These are phyloP conservation scores for Otocyon megalotis DNA, from an alignment of 2,113 vertebrate genomes.

Conservation along the genomic window DNA sequence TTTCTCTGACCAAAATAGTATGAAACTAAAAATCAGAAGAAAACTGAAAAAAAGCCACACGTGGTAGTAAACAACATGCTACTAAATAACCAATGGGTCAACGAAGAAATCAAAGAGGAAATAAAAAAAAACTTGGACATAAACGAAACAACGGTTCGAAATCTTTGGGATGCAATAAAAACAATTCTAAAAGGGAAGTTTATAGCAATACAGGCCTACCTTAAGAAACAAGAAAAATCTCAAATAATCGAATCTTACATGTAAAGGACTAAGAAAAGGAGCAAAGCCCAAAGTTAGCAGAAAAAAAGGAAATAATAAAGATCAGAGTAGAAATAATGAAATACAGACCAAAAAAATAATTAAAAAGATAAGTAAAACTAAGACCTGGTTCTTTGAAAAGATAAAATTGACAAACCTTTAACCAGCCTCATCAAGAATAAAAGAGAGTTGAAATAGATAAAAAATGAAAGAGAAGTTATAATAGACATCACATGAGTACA, in stretches of 20 bases:
- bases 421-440: background rate
- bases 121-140: background rate
- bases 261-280: background rate
- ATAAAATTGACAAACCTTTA: background rate
- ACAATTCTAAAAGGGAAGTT: background rate
- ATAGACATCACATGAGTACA: background rate
- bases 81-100: too few species aligned
- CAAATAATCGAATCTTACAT: background rate
- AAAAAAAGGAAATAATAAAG: background rate
- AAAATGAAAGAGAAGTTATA: background rate
- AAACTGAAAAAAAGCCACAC: background rate
- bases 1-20: too few species aligned
- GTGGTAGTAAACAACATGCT: background rate
- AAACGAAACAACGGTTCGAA: background rate
- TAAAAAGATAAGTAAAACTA: background rate
- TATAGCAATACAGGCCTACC: background rate
- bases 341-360: background rate
- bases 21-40: too few species aligned
- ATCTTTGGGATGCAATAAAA: background rate
- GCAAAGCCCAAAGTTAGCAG: background rate
- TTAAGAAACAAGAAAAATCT: background rate
- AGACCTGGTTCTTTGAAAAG: background rate
- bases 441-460: background rate
- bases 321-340: background rate
- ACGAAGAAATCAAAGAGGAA: too few species aligned